Conservation (phyloP, 2,888 invertebrate species). For the Leptopilina myrica region DNA sequence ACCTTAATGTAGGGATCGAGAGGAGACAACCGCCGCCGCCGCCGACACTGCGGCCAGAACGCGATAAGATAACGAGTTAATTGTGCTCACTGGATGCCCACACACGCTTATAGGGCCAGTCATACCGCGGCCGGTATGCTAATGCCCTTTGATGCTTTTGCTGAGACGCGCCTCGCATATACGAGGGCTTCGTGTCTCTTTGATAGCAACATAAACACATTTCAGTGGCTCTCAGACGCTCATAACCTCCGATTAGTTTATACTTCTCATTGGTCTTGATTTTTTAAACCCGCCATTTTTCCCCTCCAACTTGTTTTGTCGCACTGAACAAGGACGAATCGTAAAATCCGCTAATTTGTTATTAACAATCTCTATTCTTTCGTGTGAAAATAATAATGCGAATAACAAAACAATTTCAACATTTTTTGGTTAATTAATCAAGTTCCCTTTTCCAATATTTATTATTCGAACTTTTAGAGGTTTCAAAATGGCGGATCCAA, state of each 20-base stretch:
- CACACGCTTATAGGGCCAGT: constrained; percentile 72
- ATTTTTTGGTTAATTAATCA: neutral
- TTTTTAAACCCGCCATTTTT: neutral
- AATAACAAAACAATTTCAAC: no score
- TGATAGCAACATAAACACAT: constrained; percentile 75
- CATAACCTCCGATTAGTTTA: constrained; percentile 44
- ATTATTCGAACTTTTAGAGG: no score
- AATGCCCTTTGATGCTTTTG: constrained; percentile 74
- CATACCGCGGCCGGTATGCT: constrained; percentile 75
- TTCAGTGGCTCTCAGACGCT: constrained; percentile 70
- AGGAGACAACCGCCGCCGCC: constrained; percentile 55
- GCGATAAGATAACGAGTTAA: constrained; percentile 77
- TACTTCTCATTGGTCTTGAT: constrained; percentile 26
- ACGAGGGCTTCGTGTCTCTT: constrained; percentile 72
- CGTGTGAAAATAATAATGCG: neutral
- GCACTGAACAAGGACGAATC: constrained; percentile 5
- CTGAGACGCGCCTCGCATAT: constrained; percentile 72
- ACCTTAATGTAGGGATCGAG: constrained; percentile 74
- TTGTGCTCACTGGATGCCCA: constrained; percentile 76
- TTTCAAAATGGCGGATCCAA: no score
- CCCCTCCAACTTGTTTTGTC: neutral
- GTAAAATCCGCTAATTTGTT: constrained; percentile 6
- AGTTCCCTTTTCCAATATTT: neutral
- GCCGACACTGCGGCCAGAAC: constrained; percentile 66
- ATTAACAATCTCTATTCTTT: neutral